These are phyloP conservation scores for Diplodus puntazzo DNA, from an alignment of 2,797 vertebrate genomes.

Conservation along the genomic window DNA sequence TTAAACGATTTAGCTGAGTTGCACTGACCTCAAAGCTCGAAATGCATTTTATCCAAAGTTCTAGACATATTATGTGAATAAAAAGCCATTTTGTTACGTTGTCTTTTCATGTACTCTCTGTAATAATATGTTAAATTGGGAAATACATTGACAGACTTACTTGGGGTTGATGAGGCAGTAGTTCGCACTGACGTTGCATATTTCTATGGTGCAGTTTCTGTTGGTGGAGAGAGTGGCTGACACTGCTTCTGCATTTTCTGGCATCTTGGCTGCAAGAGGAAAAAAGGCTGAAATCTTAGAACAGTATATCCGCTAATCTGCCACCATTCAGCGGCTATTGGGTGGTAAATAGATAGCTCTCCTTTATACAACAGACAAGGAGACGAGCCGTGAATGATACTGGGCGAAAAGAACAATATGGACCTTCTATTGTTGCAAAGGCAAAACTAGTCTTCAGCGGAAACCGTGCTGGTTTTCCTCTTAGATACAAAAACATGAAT, in stretches of 20 bases:
- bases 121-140: neutral
- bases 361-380: neutral
- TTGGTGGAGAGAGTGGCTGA: slow-evolving; percentile 80
- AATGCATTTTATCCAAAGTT: neutral
- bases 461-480: neutral
- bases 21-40: neutral
- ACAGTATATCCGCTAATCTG: neutral
- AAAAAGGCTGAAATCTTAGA: slow-evolving; percentile 29
- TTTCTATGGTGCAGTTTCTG: slow-evolving; percentile 83
- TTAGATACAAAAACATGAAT: neutral
- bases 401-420: neutral
- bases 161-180: slow-evolving; percentile 84
- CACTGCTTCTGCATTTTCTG: slow-evolving; percentile 79
- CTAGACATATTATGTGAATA: too few species aligned
- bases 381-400: neutral
- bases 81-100: neutral
- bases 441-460: too few species aligned
- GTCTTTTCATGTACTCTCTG: neutral
- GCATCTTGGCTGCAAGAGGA: slow-evolving; percentile 72
- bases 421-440: neutral
- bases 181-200: slow-evolving; percentile 69
- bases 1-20: neutral
- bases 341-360: neutral
- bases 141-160: slow-evolving; percentile 65
- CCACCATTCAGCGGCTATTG: neutral